phyloP scores from a whole-genome alignment of 2,888 invertebrate genomes.

The Seladonia tumulorum region DNA sequence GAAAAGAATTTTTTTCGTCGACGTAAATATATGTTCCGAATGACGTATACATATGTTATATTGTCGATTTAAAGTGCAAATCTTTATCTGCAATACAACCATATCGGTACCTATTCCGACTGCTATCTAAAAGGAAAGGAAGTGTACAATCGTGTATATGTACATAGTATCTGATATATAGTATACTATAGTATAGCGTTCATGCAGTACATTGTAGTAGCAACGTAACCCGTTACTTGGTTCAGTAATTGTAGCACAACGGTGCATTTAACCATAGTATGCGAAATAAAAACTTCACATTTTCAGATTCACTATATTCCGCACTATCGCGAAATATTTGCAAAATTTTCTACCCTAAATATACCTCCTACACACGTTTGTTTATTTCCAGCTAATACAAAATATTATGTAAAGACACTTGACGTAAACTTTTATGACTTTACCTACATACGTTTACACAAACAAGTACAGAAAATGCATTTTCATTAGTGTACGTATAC shows the following conservation, averaged over 20 bases:
- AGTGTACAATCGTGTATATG: background rate
- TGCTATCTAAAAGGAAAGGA: constrained; percentile 24
- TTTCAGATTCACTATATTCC: background rate
- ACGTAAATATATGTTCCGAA: background rate
- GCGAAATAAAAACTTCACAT: background rate
- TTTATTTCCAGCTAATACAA: background rate
- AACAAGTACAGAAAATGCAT: background rate
- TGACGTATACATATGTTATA: background rate
- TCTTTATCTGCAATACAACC: background rate
- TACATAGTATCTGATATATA: too few relatives aligned
- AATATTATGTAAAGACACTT: background rate
- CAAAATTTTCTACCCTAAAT: background rate
- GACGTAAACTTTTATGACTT: background rate
- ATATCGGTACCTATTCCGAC: background rate
- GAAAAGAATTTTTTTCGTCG: background rate
- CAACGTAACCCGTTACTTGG: background rate
- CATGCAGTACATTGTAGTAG: background rate
- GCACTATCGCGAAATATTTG: background rate
- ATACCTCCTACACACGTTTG: background rate
- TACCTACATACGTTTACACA: background rate
- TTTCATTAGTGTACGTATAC: background rate
- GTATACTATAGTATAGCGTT: background rate
- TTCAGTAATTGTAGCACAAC: background rate
- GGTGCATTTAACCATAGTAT: background rate
- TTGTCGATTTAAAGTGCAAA: background rate